Conservation (phyloP, 2,797 vertebrate genomes). For the Typhlichthys subterraneus region DNA sequence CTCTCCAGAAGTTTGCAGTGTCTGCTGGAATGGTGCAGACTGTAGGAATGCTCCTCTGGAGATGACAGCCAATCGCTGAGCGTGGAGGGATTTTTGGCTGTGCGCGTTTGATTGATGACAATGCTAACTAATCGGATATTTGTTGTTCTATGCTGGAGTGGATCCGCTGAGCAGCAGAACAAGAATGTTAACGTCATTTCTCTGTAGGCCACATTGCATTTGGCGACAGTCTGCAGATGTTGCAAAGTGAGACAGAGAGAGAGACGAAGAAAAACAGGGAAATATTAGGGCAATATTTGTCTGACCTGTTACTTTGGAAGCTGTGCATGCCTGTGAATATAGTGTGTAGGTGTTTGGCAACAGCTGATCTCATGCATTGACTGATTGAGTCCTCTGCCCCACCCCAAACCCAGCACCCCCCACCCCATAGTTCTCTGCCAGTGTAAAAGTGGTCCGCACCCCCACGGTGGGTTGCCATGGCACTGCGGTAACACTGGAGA, state of each 20-base stretch:
- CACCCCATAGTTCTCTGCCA: constrained; percentile 27
- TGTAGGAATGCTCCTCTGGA: background rate
- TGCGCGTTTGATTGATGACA: background rate
- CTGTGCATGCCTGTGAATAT: constrained; percentile 22
- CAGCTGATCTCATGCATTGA: constrained; percentile 28
- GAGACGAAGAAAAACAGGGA: constrained; percentile 23
- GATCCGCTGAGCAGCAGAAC: constrained; percentile 4
- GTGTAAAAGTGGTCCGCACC: constrained; percentile 38
- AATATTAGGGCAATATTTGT: constrained; percentile 27
- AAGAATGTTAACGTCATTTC: constrained; percentile 19
- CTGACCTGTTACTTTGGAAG: constrained; percentile 24
- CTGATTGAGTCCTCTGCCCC: constrained; percentile 23
- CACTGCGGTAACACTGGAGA: constrained; percentile 41
- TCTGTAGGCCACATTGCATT: constrained; percentile 23
- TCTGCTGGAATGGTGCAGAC: background rate
- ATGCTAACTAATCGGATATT: background rate
- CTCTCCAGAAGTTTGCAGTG: too few species aligned
- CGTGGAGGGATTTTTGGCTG: background rate
- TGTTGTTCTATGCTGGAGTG: background rate
- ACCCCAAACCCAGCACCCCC: constrained; percentile 4
- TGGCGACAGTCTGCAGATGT: background rate
- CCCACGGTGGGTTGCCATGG: constrained; percentile 54
- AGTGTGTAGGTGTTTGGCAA: constrained; percentile 4
- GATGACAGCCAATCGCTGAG: too few species aligned
- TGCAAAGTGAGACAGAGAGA: constrained; percentile 13